A percentile compares a stretch with the other conserved stretches of the same genome.
Evolutionary conservation across 2,888 invertebrate genomes (phyloP).

Genomic region (Sminthurides aquaticus): DNA sequence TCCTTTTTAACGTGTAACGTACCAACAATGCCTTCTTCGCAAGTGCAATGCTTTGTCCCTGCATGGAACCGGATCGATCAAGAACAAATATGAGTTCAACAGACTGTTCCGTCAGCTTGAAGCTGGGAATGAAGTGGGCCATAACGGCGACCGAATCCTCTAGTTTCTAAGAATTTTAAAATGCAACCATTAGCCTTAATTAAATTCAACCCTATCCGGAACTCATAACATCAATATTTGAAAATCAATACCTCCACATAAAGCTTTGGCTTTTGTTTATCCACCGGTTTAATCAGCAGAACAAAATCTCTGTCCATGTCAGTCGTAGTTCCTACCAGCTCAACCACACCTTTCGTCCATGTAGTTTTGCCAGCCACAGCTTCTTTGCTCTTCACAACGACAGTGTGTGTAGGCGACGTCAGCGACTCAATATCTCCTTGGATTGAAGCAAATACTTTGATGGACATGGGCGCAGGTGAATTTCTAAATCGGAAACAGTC

Average conservation of each 20-base stretch:
- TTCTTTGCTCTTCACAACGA: background rate
- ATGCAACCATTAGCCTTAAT: background rate
- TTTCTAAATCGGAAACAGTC: background rate
- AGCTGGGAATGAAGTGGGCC: too few relatives aligned
- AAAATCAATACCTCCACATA: slow-evolving; percentile 46
- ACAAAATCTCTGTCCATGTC: slow-evolving; percentile 46
- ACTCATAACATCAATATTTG: background rate
- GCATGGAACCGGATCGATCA: slow-evolving; percentile 50
- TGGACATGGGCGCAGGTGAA: slow-evolving; percentile 20
- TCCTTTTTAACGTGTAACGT: too few relatives aligned
- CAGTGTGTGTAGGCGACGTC: slow-evolving; percentile 17
- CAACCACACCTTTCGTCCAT: background rate
- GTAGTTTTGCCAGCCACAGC: background rate
- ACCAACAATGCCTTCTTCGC: slow-evolving; percentile 46
- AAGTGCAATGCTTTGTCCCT: slow-evolving; percentile 42
- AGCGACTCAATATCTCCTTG: slow-evolving; percentile 19
- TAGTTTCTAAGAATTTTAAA: slow-evolving; percentile 16
- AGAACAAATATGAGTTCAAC: slow-evolving; percentile 46
- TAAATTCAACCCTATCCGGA: background rate
- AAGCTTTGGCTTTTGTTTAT: slow-evolving; percentile 49
- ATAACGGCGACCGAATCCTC: slow-evolving; percentile 26
- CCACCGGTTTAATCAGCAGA: slow-evolving; percentile 47
- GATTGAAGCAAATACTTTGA: slow-evolving; percentile 9
- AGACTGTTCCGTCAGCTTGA: slow-evolving; percentile 44
- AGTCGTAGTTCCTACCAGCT: background rate